These are phyloP conservation scores for Danionella cerebrum DNA, from an alignment of 2,113 vertebrate species.

Conservation along the genomic window DNA sequence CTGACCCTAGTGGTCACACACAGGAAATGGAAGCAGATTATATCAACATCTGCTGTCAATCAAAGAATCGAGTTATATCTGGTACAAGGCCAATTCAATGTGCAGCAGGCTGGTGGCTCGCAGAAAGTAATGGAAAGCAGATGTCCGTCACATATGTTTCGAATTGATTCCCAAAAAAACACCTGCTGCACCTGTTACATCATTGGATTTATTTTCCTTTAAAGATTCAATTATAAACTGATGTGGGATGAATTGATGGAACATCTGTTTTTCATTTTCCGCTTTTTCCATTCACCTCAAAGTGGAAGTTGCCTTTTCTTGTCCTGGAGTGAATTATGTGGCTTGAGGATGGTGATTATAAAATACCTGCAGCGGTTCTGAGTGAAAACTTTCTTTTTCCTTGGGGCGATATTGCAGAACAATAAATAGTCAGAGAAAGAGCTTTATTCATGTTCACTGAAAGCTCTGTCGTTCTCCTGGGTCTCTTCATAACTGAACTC, in stretches of 20 bases:
- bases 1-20: background rate
- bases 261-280: conserved; percentile 39
- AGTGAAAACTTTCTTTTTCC: conserved; percentile 18
- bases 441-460: conserved; percentile 3
- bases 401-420: conserved; percentile 14
- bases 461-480: conserved; percentile 31
- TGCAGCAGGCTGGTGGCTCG: conserved; percentile 46
- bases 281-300: background rate
- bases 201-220: conserved; percentile 55
- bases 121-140: conserved; percentile 55
- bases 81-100: conserved; percentile 30
- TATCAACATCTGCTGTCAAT: conserved; percentile 43
- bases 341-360: background rate
- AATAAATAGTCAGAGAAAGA: background rate
- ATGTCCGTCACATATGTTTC: conserved; percentile 54
- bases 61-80: conserved; percentile 34
- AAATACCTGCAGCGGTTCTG: background rate
- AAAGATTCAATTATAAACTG: conserved; percentile 46
- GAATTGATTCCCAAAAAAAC: conserved; percentile 47
- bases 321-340: conserved; percentile 7
- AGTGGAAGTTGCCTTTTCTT: background rate
- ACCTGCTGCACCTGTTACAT: conserved; percentile 53
- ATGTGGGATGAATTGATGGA: conserved; percentile 18
- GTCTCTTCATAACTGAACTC: conserved; percentile 32
- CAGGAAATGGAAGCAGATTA: background rate